Evolutionary conservation across 2,113 vertebrate genomes (phyloP), one percentile per base, ranked within the genome.

Genomic region (Hippocampus zosterae): DNA sequence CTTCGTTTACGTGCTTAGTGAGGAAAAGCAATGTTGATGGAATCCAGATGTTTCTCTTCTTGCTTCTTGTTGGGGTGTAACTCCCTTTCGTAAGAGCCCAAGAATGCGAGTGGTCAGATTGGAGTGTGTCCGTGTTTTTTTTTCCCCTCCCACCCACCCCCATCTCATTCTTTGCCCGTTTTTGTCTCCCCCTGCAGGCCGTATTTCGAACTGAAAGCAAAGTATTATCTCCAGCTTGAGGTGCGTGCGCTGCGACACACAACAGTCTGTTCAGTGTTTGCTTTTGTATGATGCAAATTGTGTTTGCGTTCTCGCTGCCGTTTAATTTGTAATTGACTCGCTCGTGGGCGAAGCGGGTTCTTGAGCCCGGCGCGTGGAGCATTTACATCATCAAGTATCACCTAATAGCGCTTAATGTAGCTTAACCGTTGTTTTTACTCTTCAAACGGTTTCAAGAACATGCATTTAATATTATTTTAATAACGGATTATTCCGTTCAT

Each of bases 141-240:
- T 76, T 65, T 70, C 60, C n/a, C 7, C 66, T 29, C 25, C 25
- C 25, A 27, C 7, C 66, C 50, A 18, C 8, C 33, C 33, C 29
- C 12, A 4, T 33, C 52, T 56, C 15, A 50, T 65, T 65, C 74
- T 59, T 42, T 67, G 75, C 69, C 72, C 65, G 80, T 71, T 75
- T 74, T 83, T 84, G 73, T 77, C 77, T 85, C 79, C 80, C 78
- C 68, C 84, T 87, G 68, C 86, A 99, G 96, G 86, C 96, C 97
- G 59, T 99, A 99, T 86, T 98, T 98, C 91, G 97, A 99, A 86
- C 91, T 98, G 72, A 98, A 99, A 90, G 93, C 94, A 0, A 98
- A 96, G 84, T 99, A 98, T 88, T 98, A 98, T 1, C 87, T 97
- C 12, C 95, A 98, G 23, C 93, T 99, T 1, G 96, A 99, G 96